Percentiles rank a stretch among this genome's conserved stretches.
Evolutionary conservation across 2,888 invertebrate genomes (phyloP).

Genomic region (Adelphocoris suturalis): DNA sequence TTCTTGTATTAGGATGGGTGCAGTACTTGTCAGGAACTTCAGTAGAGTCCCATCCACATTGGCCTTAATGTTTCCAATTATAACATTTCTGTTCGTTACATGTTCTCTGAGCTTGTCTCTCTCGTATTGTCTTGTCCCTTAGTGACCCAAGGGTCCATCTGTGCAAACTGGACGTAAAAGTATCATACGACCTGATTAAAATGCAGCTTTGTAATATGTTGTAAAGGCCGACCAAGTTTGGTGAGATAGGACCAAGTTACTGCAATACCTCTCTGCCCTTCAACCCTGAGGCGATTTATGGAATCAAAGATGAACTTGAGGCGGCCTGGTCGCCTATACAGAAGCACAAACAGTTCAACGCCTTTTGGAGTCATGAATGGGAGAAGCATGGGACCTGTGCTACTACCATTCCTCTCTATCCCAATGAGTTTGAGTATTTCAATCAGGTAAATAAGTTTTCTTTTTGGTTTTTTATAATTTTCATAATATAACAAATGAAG

Average conservation of each 20-base stretch:
- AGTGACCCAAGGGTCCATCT: too few species aligned
- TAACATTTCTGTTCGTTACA: neutral
- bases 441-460: conserved; percentile 73
- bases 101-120: neutral
- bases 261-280: conserved; percentile 87
- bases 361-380: conserved; percentile 91
- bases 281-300: conserved; percentile 82
- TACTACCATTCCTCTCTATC: conserved; percentile 80
- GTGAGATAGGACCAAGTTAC: conserved; percentile 84
- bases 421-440: conserved; percentile 86
- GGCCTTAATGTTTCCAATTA: too few species aligned
- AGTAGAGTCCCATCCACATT: too few species aligned
- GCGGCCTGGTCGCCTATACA: conserved; percentile 88
- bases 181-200: too few species aligned
- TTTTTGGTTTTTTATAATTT: too few species aligned
- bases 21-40: too few species aligned
- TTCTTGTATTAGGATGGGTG: too few species aligned
- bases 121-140: too few species aligned
- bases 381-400: conserved; percentile 91
- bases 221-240: conserved; percentile 84
- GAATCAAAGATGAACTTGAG: conserved; percentile 82
- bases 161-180: too few species aligned
- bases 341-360: conserved; percentile 80
- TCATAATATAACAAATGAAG: too few species aligned
- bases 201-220: too few species aligned